A percentile compares a stretch with the other conserved stretches of the same genome.
Conservation (phyloP, 1,140 invertebrate genomes). For the Lepidostoma basale region DNA sequence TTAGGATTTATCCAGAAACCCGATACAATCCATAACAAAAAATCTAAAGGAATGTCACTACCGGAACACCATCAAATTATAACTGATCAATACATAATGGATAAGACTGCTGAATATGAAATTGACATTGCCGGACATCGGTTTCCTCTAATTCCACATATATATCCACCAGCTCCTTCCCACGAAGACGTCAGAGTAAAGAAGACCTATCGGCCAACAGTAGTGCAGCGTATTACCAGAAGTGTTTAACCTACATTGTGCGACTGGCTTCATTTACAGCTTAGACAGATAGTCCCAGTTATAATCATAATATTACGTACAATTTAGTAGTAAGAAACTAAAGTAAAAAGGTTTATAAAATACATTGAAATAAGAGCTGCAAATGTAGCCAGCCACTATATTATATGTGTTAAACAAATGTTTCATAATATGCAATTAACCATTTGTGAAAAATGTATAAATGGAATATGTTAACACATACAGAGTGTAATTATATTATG, state of each 20-base stretch:
- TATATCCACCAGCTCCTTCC: constrained; percentile 59
- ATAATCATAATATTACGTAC: no score
- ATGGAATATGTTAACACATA: no score
- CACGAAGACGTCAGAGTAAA: not conserved
- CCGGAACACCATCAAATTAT: constrained; percentile 54
- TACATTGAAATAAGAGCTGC: no score
- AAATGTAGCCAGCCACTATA: no score
- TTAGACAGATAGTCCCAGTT: no score
- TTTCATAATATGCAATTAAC: no score
- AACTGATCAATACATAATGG: constrained; percentile 69
- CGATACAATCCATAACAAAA: constrained; percentile 29
- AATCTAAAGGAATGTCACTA: not conserved
- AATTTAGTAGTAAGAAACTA: no score
- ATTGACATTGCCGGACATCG: constrained; percentile 70
- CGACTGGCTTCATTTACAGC: no score
- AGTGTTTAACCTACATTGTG: not conserved
- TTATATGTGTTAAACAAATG: no score
- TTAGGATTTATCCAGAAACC: constrained; percentile 68
- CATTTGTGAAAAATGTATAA: no score
- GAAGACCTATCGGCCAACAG: constrained; percentile 40
- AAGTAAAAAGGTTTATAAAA: no score
- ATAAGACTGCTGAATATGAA: constrained; percentile 65
- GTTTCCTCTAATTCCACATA: constrained; percentile 67
- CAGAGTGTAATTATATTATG: no score
- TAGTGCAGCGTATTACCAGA: constrained; percentile 21